Base-by-base conservation (phyloP, 2,888 invertebrate genomes). In the Lasioglossum pauxillum region DNA sequence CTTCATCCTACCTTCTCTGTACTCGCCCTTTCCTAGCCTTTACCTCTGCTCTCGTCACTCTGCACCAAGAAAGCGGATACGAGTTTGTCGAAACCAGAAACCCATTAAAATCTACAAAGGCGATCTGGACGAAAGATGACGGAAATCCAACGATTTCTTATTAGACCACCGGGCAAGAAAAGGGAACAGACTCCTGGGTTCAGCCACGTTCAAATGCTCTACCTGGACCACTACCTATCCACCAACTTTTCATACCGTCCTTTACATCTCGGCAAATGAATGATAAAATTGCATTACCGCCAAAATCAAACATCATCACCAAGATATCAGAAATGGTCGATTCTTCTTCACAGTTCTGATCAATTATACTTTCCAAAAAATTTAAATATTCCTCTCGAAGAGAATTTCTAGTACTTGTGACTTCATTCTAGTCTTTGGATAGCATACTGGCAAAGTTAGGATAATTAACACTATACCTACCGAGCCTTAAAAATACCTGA, bases 31-130 rank as follows among this genome's bases (percentile, higher is more conserved):
- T 78, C 73, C 78, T 78, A 64, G 73, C 85, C 77, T 84, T 83
- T 78, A 73, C 81, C 85, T 73, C 80, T 75, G 46, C 73, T 84
- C 80, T 73, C 84, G 83, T 87, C 81, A 80, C 82, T 77, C 80
- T 41, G 82, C 86, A 44, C 77, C 76, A 82, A 86, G 88, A 89
- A 84, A 90, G 86, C 89, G 90, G 89, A 89, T 89, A 88, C 88
- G 86, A 90, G 88, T 82, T 88, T 88, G 89, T 90, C 87, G 87
- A 85, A 89, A 86, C 89, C 91, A 89, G 90, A 90, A 90, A 91
- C 90, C 90, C 90, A 90, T 90, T 90, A 89, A 89, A 90, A 90
- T 90, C 90, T 86, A 89, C 85, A 90, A 90, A 90, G 89, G 85
- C 87, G 87, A 82, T 83, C 85, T 78, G 84, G 73, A 60, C 86